These are phyloP conservation scores for Rhynchotus rufescens DNA, from an alignment of 2,797 vertebrate species.

Conservation along the genomic window DNA sequence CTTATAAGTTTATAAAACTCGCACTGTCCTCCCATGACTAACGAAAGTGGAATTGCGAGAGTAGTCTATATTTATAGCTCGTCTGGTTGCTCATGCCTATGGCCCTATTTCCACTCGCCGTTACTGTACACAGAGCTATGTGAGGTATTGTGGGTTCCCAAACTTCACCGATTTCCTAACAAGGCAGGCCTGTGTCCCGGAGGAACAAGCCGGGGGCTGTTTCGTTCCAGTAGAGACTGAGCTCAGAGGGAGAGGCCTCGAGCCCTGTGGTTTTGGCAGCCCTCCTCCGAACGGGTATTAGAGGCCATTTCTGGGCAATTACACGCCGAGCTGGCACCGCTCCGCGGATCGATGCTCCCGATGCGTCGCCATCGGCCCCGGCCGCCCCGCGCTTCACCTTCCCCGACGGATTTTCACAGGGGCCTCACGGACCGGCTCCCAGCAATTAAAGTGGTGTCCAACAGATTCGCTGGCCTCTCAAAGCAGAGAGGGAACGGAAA, in stretches of 20 bases:
- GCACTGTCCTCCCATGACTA: constrained; percentile 82
- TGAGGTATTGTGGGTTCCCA: constrained; percentile 86
- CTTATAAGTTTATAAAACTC: constrained; percentile 86
- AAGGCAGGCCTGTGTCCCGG: constrained; percentile 84
- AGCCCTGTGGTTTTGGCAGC: constrained; percentile 78
- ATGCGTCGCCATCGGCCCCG: not conserved
- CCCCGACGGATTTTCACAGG: not conserved
- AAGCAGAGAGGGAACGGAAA: not conserved
- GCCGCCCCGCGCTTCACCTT: not conserved
- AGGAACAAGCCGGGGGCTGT: constrained; percentile 80
- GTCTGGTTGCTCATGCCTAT: constrained; percentile 77
- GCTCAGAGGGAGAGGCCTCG: constrained; percentile 69
- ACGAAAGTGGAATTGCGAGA: constrained; percentile 82
- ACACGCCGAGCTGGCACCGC: constrained; percentile 32
- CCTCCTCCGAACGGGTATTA: constrained; percentile 40
- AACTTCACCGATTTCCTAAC: constrained; percentile 85
- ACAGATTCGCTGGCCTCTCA: not conserved
- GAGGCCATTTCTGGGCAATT: constrained; percentile 67
- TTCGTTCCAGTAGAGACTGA: constrained; percentile 48
- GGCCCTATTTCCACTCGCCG: constrained; percentile 85
- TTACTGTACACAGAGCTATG: constrained; percentile 88
- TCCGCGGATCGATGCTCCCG: constrained; percentile 15
- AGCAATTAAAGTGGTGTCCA: not conserved
- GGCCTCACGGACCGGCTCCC: fast-evolving
- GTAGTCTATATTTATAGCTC: constrained; percentile 84